phyloP scores from a whole-genome alignment of 64 coral and sea anemone genomes.

The Montipora efflorescens region DNA sequence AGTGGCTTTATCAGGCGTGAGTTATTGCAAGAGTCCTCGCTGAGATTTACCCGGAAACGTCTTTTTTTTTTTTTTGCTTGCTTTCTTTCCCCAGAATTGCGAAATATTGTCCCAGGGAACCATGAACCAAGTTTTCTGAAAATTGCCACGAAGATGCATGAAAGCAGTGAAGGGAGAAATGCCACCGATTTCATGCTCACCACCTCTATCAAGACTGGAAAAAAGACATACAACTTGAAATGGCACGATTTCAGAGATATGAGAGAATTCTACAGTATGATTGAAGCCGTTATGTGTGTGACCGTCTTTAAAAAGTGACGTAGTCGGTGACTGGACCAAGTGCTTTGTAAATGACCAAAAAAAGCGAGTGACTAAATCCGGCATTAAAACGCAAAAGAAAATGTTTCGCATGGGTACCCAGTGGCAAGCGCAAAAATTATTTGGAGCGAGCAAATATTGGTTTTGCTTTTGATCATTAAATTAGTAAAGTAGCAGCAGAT shows the following conservation, averaged over 20 bases:
- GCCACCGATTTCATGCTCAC: conserved; percentile 50
- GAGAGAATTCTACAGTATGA: conserved; percentile 50
- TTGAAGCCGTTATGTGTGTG: conserved; percentile 63
- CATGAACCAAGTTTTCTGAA: conserved; percentile 62
- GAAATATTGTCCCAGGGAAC: conserved; percentile 67
- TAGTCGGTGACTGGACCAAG: no score
- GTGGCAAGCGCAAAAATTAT: no score
- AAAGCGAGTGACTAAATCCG: no score
- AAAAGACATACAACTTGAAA: conserved; percentile 58
- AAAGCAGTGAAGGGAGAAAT: conserved; percentile 30
- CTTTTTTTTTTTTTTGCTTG: background rate
- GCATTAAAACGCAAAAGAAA: no score
- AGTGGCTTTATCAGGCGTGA: no score
- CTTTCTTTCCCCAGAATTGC: conserved; percentile 62
- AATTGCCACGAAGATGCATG: conserved; percentile 16
- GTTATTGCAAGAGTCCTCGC: no score
- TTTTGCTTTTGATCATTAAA: no score
- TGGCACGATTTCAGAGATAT: conserved; percentile 46
- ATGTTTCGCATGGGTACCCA: no score
- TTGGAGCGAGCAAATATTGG: no score
- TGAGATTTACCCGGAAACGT: no score
- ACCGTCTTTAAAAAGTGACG: conserved; percentile 48
- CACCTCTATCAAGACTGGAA: conserved; percentile 68
- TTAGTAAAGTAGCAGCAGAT: no score
- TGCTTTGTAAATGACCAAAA: no score